These are phyloP conservation scores for Syngnathus scovelli DNA, from an alignment of 2,113 vertebrate genomes.

Conservation along the genomic window DNA sequence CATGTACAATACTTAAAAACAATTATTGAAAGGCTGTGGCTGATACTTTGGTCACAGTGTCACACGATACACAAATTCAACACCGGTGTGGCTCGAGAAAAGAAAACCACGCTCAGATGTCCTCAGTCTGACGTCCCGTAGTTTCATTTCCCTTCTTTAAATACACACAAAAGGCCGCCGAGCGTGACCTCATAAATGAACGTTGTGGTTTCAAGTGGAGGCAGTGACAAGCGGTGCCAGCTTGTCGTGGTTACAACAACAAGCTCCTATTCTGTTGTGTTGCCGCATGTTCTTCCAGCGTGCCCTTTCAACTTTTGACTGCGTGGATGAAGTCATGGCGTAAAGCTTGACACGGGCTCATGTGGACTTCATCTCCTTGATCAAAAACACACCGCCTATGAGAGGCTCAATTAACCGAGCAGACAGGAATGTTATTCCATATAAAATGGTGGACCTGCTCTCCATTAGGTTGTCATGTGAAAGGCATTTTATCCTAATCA, in stretches of 20 bases:
- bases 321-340: slow-evolving; percentile 32
- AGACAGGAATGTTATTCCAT: slow-evolving; percentile 5
- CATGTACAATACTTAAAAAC: too few relatives aligned
- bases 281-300: slow-evolving; percentile 12
- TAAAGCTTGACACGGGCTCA: slow-evolving; percentile 30
- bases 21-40: too few relatives aligned
- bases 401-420: slow-evolving; percentile 11
- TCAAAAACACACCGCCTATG: not conserved
- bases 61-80: not conserved
- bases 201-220: slow-evolving; percentile 3
- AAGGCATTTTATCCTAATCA: slow-evolving; percentile 30
- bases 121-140: not conserved
- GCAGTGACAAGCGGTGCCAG: slow-evolving; percentile 32
- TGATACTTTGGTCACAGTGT: not conserved
- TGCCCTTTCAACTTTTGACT: not conserved
- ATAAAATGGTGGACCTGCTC: slow-evolving; percentile 1
- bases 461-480: slow-evolving; percentile 15
- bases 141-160: slow-evolving; percentile 3
- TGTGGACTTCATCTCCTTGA: slow-evolving; percentile 14
- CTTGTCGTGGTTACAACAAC: slow-evolving; percentile 49
- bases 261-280: slow-evolving; percentile 33
- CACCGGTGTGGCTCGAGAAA: not conserved
- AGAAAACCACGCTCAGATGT: not conserved
- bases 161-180: not conserved
- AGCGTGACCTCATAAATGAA: slow-evolving; percentile 4